A percentile compares a stretch with the other conserved stretches of the same genome.
phyloP scores from a whole-genome alignment of 1,140 invertebrate species.

The Goniozus legneri region DNA sequence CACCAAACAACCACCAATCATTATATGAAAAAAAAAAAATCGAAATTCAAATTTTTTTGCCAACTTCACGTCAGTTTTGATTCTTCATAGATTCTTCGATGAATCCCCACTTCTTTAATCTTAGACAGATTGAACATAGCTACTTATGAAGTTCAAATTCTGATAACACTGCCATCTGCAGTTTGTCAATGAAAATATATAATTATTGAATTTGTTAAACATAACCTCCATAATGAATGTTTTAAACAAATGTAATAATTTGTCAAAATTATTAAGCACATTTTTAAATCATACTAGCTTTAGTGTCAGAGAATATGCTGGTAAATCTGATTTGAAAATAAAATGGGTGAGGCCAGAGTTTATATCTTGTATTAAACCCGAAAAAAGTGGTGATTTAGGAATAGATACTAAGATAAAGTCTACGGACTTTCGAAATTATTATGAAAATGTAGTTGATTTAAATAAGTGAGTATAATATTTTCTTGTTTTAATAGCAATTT shows the following conservation, averaged over 20 bases:
- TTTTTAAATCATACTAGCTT: neutral
- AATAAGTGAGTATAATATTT: conserved; percentile 38
- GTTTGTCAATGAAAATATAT: neutral
- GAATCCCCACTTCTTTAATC: too few species aligned
- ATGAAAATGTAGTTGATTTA: conserved; percentile 54
- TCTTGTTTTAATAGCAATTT: neutral
- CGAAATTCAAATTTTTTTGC: too few species aligned
- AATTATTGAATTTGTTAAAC: neutral
- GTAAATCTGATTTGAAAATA: conserved; percentile 61
- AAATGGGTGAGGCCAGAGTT: conserved; percentile 63
- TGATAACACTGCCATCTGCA: too few species aligned
- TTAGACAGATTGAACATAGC: too few species aligned
- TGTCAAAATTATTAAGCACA: neutral
- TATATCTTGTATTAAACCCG: conserved; percentile 52
- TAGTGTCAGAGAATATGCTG: conserved; percentile 22
- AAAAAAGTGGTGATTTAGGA: conserved; percentile 59
- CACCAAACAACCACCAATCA: too few species aligned
- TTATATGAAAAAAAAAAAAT: too few species aligned
- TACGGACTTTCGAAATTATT: conserved; percentile 39
- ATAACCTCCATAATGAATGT: neutral
- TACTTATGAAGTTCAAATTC: too few species aligned
- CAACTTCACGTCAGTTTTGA: too few species aligned
- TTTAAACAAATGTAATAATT: neutral
- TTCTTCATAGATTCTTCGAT: too few species aligned
- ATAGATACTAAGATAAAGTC: conserved; percentile 45